Base-by-base conservation (phyloP, 2,888 invertebrate species). In the Lydus trimaculatus region DNA sequence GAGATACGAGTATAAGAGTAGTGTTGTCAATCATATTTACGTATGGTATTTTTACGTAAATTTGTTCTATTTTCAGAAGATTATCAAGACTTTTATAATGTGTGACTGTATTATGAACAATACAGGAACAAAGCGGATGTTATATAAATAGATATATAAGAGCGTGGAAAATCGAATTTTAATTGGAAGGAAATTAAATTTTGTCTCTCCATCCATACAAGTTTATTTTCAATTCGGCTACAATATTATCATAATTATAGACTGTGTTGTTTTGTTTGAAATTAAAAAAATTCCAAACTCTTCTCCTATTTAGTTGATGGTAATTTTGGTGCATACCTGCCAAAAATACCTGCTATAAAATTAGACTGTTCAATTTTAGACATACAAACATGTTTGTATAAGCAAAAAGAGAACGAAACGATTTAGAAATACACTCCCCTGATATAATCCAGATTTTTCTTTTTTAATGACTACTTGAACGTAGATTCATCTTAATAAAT, bases 271-370 rank as follows among this genome's bases (percentile, higher is more conserved):
- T 25, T 52, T 25, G 52, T 25, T 52, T 0, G 9, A 52, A 52
- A 52, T 25, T 25, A 52, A 52, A 20, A n/a, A n/a, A 56, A 15
- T 56, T 56, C 28, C 56, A 25, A 56, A 56, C 25, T 15, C 56
- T 56, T 56, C 56, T 56, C 56, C 56, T 28, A 56, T 56, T 56
- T 56, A 56, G 56, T 56, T 28, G 56, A 56, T 56, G 56, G 5
- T 56, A 56, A 56, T 56, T 56, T 56, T 56, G 56, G 56, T 56
- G 56, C 56, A 56, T 56, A 56, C 56, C 56, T 56, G 56, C 56
- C 56, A 56, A 56, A 56, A 56, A 56, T 56, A 56, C 56, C 56
- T 56, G 56, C 28, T 56, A 56, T 56, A 28, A 56, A 56, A 56
- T 56, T 56, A 56, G 56, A 56, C 13, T 56, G 56, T 28, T 56